Evolutionary conservation across 2,797 vertebrate genomes (phyloP).

Genomic region (Agapornis canus): DNA sequence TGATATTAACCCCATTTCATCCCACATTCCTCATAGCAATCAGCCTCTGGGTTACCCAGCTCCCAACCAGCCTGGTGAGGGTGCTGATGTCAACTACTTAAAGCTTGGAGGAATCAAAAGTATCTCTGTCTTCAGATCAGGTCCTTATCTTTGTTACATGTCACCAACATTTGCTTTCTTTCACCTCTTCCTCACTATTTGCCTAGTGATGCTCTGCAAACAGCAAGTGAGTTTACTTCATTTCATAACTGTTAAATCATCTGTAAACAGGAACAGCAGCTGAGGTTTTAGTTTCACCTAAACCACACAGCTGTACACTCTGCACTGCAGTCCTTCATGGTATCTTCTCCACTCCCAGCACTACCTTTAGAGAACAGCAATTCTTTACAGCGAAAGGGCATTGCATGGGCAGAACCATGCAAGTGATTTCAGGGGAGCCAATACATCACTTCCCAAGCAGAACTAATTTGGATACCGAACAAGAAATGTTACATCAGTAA

Average conservation of each 20-base stretch:
- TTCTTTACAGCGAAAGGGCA: background rate
- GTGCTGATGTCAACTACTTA: background rate
- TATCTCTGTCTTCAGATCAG: background rate
- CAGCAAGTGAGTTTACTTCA: conserved; percentile 28
- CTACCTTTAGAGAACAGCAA: background rate
- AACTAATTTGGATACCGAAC: background rate
- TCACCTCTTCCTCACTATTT: conserved; percentile 6
- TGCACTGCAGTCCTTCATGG: background rate
- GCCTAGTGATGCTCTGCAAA: background rate
- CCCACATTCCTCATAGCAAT: background rate
- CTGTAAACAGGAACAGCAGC: conserved; percentile 5
- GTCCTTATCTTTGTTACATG: background rate
- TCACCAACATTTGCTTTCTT: background rate
- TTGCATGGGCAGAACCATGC: background rate
- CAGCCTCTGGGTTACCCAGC: background rate
- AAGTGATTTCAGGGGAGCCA: background rate
- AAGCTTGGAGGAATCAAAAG: background rate
- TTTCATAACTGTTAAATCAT: background rate
- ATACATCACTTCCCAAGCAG: background rate
- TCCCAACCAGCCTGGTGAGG: background rate
- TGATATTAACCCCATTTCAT: background rate
- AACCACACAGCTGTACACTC: background rate
- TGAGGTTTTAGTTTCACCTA: background rate
- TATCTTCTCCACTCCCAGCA: background rate
- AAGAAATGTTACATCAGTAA: background rate